Percentiles rank a stretch among this genome's conserved stretches.
Conservation (phyloP, 2,888 invertebrate species). For the Thelaira solivaga region DNA sequence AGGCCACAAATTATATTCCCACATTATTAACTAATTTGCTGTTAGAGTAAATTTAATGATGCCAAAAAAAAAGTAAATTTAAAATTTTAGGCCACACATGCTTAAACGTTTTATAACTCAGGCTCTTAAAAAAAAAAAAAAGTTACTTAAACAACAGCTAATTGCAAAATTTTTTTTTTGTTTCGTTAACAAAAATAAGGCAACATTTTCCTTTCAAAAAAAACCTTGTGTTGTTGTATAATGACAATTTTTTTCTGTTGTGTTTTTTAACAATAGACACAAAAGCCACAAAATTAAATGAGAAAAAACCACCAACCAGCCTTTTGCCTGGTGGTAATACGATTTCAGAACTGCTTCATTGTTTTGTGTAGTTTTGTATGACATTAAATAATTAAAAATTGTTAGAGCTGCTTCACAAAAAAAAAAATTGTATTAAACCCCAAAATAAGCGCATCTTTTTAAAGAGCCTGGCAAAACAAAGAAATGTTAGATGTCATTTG, state of each 20-base stretch:
- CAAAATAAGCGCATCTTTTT: constrained; percentile 5
- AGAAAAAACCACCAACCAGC: constrained; percentile 44
- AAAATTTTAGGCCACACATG: constrained; percentile 15
- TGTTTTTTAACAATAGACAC: constrained; percentile 1
- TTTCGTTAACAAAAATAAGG: constrained; percentile 13
- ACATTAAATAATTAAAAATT: constrained; percentile 50
- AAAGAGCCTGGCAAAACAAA: constrained; percentile 22
- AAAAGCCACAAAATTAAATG: constrained; percentile 2
- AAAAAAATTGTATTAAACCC: not conserved
- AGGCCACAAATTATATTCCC: constrained; percentile 28
- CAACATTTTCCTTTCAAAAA: too few relatives aligned
- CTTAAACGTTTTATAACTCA: too few relatives aligned
- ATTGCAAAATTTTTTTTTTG: constrained; percentile 49
- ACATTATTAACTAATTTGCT: constrained; percentile 55
- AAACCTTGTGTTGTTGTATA: too few relatives aligned
- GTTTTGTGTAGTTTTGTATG: constrained; percentile 1
- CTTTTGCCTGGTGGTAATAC: constrained; percentile 35
- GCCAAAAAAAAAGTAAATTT: constrained; percentile 11
- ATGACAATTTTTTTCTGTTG: too few relatives aligned
- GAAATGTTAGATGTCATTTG: constrained; percentile 51
- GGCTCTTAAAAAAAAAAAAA: not conserved
- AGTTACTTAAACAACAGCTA: constrained; percentile 41
- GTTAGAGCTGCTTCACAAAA: constrained; percentile 1
- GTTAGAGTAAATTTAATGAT: constrained; percentile 31
- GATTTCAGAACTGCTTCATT: constrained; percentile 35